phyloP scores from a whole-genome alignment of 2,113 vertebrate genomes.

The Lates calcarifer region DNA sequence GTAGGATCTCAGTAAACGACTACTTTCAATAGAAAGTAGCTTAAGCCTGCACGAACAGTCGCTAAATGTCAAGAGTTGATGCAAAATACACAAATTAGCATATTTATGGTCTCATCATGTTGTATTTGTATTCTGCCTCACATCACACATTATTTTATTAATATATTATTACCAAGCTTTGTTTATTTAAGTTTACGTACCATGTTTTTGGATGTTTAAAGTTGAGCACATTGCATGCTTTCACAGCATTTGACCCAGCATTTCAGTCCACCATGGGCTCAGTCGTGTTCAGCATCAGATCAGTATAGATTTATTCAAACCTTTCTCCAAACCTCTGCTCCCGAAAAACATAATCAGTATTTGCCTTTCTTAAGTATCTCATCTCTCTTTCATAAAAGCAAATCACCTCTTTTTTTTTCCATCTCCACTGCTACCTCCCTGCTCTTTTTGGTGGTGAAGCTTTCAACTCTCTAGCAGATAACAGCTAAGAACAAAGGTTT shows the following conservation, averaged over 20 bases:
- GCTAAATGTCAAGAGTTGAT: too few species aligned
- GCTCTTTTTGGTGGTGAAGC: slow-evolving; percentile 24
- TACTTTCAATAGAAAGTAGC: too few species aligned
- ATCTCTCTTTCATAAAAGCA: slow-evolving; percentile 21
- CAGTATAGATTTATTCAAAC: not conserved
- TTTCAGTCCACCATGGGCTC: slow-evolving; percentile 2
- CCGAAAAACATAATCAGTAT: not conserved
- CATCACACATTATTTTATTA: not conserved
- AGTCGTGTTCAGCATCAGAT: not conserved
- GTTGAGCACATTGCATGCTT: not conserved
- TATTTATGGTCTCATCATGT: too few species aligned
- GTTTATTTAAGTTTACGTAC: not conserved
- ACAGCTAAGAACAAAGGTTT: slow-evolving; percentile 35
- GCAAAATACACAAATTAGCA: too few species aligned
- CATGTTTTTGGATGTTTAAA: not conserved
- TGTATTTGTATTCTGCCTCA: too few species aligned
- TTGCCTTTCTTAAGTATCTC: slow-evolving; percentile 7
- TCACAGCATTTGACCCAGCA: not conserved
- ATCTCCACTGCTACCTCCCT: not conserved
- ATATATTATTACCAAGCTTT: not conserved
- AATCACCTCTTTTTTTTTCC: not conserved
- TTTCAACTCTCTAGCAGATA: slow-evolving; percentile 26
- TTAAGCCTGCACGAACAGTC: too few species aligned
- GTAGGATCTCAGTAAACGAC: too few species aligned
- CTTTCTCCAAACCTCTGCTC: not conserved